These are phyloP conservation scores for Neotoma lepida DNA, from an alignment of 2,113 vertebrate genomes.

Conservation along the genomic window DNA sequence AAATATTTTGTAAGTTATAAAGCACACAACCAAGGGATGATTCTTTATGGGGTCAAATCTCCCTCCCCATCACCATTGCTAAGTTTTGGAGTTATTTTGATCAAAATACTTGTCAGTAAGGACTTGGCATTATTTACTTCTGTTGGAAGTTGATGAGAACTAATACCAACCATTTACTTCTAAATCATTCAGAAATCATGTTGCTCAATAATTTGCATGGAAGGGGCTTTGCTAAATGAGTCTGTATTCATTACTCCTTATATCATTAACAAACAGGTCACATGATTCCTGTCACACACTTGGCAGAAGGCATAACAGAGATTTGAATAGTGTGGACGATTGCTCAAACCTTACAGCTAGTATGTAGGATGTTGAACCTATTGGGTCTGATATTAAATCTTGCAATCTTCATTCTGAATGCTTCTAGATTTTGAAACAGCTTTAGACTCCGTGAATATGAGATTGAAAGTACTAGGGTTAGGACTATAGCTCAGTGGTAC, in stretches of 20 bases:
- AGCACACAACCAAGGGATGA: neutral
- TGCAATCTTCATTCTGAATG: neutral
- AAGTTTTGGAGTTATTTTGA: neutral
- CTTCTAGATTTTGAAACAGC: neutral
- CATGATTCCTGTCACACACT: neutral
- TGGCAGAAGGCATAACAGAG: neutral
- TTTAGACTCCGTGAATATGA: neutral
- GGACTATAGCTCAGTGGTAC: neutral
- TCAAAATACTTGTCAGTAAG: slow-evolving; percentile 7
- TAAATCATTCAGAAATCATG: neutral
- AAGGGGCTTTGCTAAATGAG: slow-evolving; percentile 9
- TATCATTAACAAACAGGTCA: neutral
- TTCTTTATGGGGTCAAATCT: neutral
- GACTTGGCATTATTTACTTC: neutral
- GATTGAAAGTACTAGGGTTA: neutral
- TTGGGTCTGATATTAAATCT: neutral
- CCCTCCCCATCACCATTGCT: neutral
- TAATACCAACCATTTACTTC: neutral
- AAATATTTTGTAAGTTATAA: slow-evolving; percentile 1
- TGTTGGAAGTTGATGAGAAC: neutral
- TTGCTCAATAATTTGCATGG: neutral
- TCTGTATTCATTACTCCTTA: neutral
- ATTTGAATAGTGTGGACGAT: neutral
- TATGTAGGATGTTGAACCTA: neutral
- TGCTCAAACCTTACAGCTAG: neutral